Evolutionary conservation across 2,888 invertebrate species (phyloP).

Genomic region (Cheilosia grossa): DNA sequence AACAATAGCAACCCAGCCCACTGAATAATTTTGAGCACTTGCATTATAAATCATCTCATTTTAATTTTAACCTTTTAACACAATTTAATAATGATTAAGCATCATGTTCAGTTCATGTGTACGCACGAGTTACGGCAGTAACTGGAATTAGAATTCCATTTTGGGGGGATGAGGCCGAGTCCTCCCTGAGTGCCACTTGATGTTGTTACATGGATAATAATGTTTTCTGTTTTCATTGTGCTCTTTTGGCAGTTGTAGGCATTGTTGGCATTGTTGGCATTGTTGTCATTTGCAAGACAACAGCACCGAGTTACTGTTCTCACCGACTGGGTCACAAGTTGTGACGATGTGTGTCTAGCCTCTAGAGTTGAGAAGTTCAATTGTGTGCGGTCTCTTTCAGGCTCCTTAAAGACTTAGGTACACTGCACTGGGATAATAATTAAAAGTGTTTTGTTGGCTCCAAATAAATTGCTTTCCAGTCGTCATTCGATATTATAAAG

Average conservation of each 20-base stretch:
- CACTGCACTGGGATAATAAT: constrained; percentile 1
- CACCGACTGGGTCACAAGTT: constrained; percentile 13
- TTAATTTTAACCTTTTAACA: constrained; percentile 9
- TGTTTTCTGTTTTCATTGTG: constrained; percentile 38
- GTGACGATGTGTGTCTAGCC: neutral
- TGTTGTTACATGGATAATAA: constrained; percentile 18
- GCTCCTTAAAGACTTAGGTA: neutral
- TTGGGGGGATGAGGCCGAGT: constrained; percentile 7
- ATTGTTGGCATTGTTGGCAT: constrained; percentile 22
- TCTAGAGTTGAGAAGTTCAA: neutral
- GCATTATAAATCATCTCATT: neutral
- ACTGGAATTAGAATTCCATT: constrained; percentile 1
- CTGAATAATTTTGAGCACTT: constrained; percentile 28
- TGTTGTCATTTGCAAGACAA: constrained; percentile 7
- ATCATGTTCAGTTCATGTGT: neutral
- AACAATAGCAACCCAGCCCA: neutral
- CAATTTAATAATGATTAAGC: constrained; percentile 51
- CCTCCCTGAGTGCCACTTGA: constrained; percentile 23
- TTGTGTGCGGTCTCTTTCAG: neutral
- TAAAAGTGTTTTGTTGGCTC: constrained; percentile 26
- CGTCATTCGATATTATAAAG: constrained; percentile 12
- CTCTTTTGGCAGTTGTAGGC: constrained; percentile 50
- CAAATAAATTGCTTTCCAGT: constrained; percentile 28
- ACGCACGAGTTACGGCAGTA: constrained; percentile 25
- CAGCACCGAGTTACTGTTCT: neutral